A percentile compares a stretch with the other conserved stretches of the same genome.
phyloP scores from a whole-genome alignment of 2,888 invertebrate species.

The Cryptocephalus moraei region DNA sequence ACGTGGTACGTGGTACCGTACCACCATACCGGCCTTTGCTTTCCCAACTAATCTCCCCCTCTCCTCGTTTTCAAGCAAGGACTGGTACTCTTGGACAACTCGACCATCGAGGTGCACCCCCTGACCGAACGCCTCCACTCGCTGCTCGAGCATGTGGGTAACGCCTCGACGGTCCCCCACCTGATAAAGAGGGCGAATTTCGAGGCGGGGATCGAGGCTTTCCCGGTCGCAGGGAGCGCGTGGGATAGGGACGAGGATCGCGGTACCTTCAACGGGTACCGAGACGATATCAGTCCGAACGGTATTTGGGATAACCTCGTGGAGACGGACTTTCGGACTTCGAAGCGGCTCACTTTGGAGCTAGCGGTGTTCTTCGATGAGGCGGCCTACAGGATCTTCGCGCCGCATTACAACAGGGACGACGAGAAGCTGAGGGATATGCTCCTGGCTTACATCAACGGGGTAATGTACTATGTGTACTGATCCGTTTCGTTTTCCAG shows the following conservation, averaged over 20 bases:
- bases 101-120: constrained; percentile 61
- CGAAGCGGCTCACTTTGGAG: constrained; percentile 49
- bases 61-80: constrained; percentile 49
- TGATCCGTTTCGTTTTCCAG: background rate
- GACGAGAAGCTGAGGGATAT: constrained; percentile 59
- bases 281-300: background rate
- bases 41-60: background rate
- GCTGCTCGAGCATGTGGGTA: constrained; percentile 27
- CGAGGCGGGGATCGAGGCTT: constrained; percentile 36
- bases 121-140: constrained; percentile 39
- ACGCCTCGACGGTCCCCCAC: constrained; percentile 40
- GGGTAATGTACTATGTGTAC: constrained; percentile 40
- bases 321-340: constrained; percentile 6
- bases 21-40: too few relatives aligned
- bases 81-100: constrained; percentile 54
- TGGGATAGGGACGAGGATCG: constrained; percentile 11
- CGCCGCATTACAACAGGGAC: constrained; percentile 55
- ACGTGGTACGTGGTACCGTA: constrained; percentile 44
- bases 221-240: constrained; percentile 17
- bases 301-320: constrained; percentile 1
- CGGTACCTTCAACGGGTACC: background rate
- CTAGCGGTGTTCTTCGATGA: constrained; percentile 66
- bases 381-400: constrained; percentile 59
- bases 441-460: constrained; percentile 70
- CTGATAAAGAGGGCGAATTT: constrained; percentile 47